Base-by-base conservation (phyloP, 2,797 vertebrate genomes). In the Mormyrus proboscirostris region DNA sequence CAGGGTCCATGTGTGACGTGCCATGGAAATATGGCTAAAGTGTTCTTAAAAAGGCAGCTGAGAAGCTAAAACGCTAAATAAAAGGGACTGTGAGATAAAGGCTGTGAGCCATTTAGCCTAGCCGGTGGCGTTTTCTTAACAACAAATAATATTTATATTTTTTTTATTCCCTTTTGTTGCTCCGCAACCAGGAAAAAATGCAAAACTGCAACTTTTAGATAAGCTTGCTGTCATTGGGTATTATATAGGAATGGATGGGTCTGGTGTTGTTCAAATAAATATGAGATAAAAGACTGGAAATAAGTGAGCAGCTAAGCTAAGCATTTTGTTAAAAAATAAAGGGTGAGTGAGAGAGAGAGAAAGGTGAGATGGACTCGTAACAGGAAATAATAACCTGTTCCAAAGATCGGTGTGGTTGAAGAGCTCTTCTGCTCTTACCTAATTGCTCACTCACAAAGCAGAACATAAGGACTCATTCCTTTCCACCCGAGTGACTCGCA, bases 201-300 rank as follows among this genome's bases (percentile, higher is more conserved):
- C 82, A 84, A 84, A 84, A 84, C 82, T 84, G 82, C 82, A 84
- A 51, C 44, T 84, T 84, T 84, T 84, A 84, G 82, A 84, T 84
- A 84, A 84, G 47, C 82, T 51, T 50, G 82, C 82, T 84, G 47
- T 84, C 82, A 84, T 51, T 50, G 82, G 82, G 47, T 47, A 84
- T 84, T 84, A 84, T 84, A 84, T 49, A 49, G n/a, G 44, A 84
- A 49, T 84, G 82, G 82, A 84, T 84, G 82, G 47, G 82, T 79
- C 73, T 79, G 38, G 73, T 84, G 51, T 84, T 84, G 82, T 84
- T 84, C 82, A 84, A 84, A 84, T n/a, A 84, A 84, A 84, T 84
- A 84, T 84, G 82, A 84, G 82, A 84, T 84, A 84, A 84, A 84
- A 50, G 47, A 84, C 82, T 84, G 19, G 47, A 51, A 84, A 84